Percentiles rank a stretch among this genome's conserved stretches.
phyloP scores from a whole-genome alignment of 2,888 invertebrate species.

The Rhagophthalmus giganteus region DNA sequence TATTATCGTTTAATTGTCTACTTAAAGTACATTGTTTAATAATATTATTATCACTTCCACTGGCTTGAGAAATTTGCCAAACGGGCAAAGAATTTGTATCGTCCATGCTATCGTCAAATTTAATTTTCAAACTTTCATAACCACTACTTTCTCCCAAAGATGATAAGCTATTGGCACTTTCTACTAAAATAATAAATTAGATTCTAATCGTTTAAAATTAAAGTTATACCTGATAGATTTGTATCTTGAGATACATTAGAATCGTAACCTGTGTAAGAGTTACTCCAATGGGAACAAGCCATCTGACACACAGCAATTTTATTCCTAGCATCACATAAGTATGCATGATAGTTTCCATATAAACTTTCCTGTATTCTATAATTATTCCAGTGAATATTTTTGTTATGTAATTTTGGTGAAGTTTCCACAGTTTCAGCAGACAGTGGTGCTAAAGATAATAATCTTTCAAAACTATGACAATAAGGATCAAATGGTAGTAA shows the following conservation, averaged over 20 bases:
- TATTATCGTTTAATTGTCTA: slow-evolving; percentile 54
- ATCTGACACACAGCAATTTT: slow-evolving; percentile 74
- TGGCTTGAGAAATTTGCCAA: slow-evolving; percentile 50
- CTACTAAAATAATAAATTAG: slow-evolving; percentile 37
- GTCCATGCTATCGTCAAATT: slow-evolving; percentile 57
- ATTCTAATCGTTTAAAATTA: background rate
- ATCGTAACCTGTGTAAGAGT: slow-evolving; percentile 71
- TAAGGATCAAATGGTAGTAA: slow-evolving; percentile 73
- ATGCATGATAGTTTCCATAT: slow-evolving; percentile 82
- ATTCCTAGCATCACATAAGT: slow-evolving; percentile 81
- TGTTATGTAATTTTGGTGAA: slow-evolving; percentile 42
- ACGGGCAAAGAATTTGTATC: slow-evolving; percentile 38
- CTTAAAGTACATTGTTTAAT: slow-evolving; percentile 32
- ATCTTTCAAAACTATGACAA: slow-evolving; percentile 73
- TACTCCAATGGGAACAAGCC: slow-evolving; percentile 79
- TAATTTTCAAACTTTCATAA: slow-evolving; percentile 71
- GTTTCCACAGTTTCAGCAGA: slow-evolving; percentile 56
- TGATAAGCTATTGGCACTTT: slow-evolving; percentile 63
- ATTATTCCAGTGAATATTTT: slow-evolving; percentile 57
- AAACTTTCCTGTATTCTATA: slow-evolving; percentile 66
- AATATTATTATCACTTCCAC: slow-evolving; percentile 40
- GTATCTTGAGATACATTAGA: slow-evolving; percentile 31
- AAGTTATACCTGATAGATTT: slow-evolving; percentile 23
- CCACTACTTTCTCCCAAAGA: slow-evolving; percentile 78
- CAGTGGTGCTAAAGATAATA: slow-evolving; percentile 72